Base-by-base conservation (phyloP, 1,140 invertebrate species). In the Saccostrea echinata region DNA sequence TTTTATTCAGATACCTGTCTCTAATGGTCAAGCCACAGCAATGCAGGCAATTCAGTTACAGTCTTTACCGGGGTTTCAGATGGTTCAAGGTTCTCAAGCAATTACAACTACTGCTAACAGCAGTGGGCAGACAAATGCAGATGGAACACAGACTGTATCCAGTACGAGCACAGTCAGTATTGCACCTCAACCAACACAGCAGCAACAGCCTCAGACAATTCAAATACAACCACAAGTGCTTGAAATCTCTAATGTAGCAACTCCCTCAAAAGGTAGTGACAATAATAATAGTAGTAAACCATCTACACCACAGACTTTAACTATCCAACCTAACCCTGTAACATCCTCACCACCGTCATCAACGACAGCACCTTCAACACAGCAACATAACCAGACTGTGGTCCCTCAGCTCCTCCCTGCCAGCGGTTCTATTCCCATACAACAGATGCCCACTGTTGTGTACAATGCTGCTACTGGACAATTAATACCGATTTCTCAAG, bases 1-100 rank as follows among this genome's bases (percentile, higher is more conserved):
- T 52, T 76, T 93, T 27, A 91, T 94, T n/a, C 94, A 94, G 87
- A 92, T 94, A 13, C 98, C 98, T 1, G 97, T 99, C 85, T 97
- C 97, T 88, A 97, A 97, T 94, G 98, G 98, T 0, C 98, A 99
- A 94, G 98, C 98, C 27, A 89, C 76, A 43, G 89, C 88, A 6
- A 82, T 92, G 82, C 92, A 93, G 76, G 91, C 91, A 13, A 85
- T 93, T 30, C 92, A 93, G 86, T 64, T 92, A 27, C 93, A 91
- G 82, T 89, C 88, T 21, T 86, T 99, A 91, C 98, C 98, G 0
- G 96, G 98, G 94, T 95, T 97, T 0, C 95, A 97, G 2, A 96
- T 96, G 18, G 43, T 89, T 24, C 88, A 88, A 61, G 83, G 82
- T 43, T 52, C 76, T 12, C 83, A 76, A n/a, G 43, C 61, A 24